Base-by-base conservation (phyloP, 2,888 invertebrate genomes). In the Polydrusus pterygomalis region DNA sequence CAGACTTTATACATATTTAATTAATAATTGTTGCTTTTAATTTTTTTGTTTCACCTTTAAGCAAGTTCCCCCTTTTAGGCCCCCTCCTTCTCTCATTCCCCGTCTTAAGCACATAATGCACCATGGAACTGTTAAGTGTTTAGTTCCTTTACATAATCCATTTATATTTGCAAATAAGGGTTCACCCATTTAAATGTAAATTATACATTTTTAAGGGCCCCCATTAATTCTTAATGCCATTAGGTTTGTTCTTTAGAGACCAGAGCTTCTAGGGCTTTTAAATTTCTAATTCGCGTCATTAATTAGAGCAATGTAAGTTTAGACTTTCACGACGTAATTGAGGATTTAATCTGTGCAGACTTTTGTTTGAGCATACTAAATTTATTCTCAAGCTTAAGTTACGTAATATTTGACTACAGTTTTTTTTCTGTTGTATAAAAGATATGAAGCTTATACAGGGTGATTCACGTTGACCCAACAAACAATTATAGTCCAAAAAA, bases 121-220 rank as follows among this genome's bases (percentile, higher is more conserved):
- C 9, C 47, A 8, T 51, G 11, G 18, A 20, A 51, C 20, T 51
- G 9, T 25, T 1, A 25, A 25, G 25, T 25, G 25, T 13, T 20
- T 1, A 51, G 20, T 51, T 11, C 10, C 2, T 11, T 51, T 20
- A 20, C 11, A 20, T 20, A 51, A 20, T 18, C 18, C 51, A 7
- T 13, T 51, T 20, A 9, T 51, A 51, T 51, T 51, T 20, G 18
- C 51, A 51, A 20, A 20, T n/a, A 8, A 20, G 10, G 18, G n/a
- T 51, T 51, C 1, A 51, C 9, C 51, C 20, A 51, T 51, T 51
- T 51, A 51, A 51, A 51, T 51, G 51, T 18, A 51, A 51, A 51
- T 51, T 20, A 51, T 18, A 18, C 51, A 51, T 51, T 51, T 51
- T 51, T 51, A 51, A 6, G 20, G 2, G 2, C 1, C 10, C 3